Evolutionary conservation across 2,113 vertebrate species (phyloP).

Genomic region (rabbit (Oryctolagus cuniculus)): mOryCun1.1 NC_091438.1:94508001-94508500

Average conservation of each 20-base stretch:
- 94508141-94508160: background rate
- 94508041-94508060: background rate
- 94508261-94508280: background rate
- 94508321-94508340: background rate
- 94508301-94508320: background rate
- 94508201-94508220: background rate
- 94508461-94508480: background rate
- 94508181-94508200: background rate
- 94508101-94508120: background rate
- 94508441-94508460: too few relatives aligned
- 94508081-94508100: background rate
- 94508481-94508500: background rate
- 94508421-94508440: too few relatives aligned
- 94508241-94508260: background rate
- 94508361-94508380: constrained; percentile 10
- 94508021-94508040: background rate
- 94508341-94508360: background rate
- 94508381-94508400: background rate
- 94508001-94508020: background rate
- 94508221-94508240: background rate
- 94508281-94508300: background rate
- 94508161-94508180: background rate
- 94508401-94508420: too few relatives aligned
- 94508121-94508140: constrained; percentile 4
- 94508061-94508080: background rate